phyloP scores from a whole-genome alignment of 2,113 vertebrate species.

The Suncus etruscus region DNA sequence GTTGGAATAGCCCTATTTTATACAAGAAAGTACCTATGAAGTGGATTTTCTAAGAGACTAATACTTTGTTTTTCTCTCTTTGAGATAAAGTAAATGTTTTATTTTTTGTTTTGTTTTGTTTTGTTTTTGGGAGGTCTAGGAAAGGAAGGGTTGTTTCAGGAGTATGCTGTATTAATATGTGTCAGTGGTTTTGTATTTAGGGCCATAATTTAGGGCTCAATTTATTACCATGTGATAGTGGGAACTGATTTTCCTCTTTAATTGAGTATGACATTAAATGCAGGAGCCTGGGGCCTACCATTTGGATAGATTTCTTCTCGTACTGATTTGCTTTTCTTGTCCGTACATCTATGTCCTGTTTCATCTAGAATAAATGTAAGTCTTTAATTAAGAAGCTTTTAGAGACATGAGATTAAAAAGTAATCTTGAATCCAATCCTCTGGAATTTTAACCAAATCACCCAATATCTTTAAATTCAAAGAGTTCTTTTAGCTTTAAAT shows the following conservation, averaged over 20 bases:
- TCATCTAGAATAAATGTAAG: conserved; percentile 73
- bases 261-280: conserved; percentile 41
- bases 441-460: conserved; percentile 74
- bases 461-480: conserved; percentile 60
- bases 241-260: conserved; percentile 39
- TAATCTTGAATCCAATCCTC: conserved; percentile 77
- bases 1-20: conserved; percentile 12
- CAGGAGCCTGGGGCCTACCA: background rate
- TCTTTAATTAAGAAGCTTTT: conserved; percentile 79
- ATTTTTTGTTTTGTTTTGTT: no score
- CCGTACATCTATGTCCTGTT: conserved; percentile 50
- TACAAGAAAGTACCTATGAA: background rate
- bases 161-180: background rate
- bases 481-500: conserved; percentile 71
- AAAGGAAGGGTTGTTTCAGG: background rate
- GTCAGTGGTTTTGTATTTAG: background rate
- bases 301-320: conserved; percentile 1
- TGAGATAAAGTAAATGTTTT: background rate
- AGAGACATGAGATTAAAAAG: conserved; percentile 74
- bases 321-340: conserved; percentile 48
- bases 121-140: no score
- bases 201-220: background rate
- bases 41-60: background rate
- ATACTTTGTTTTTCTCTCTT: conserved; percentile 58
- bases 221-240: background rate